Percentiles rank a stretch among this genome's conserved stretches.
phyloP scores from a whole-genome alignment of 2,113 vertebrate genomes.

The Stegastes partitus region DNA sequence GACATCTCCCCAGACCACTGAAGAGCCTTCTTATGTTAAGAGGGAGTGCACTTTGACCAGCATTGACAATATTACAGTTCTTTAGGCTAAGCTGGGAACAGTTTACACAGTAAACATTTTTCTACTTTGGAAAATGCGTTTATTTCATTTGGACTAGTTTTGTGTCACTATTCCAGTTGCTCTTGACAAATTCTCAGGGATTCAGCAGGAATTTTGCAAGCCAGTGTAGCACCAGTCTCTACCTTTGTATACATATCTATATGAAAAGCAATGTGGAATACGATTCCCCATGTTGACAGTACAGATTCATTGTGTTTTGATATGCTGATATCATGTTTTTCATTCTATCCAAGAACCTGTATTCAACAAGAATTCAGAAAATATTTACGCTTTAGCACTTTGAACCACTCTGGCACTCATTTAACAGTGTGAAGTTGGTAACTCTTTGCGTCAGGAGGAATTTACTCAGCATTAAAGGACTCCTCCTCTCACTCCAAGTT shows the following conservation, averaged over 20 bases:
- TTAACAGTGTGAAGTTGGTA: slow-evolving; percentile 72
- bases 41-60: slow-evolving; percentile 49
- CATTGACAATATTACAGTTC: slow-evolving; percentile 55
- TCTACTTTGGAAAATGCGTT: slow-evolving; percentile 31
- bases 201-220: slow-evolving; percentile 8
- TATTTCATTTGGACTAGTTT: slow-evolving; percentile 4
- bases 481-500: slow-evolving; percentile 71
- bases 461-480: slow-evolving; percentile 81
- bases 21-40: slow-evolving; percentile 66
- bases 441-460: slow-evolving; percentile 78
- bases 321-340: slow-evolving; percentile 27
- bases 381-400: slow-evolving; percentile 34
- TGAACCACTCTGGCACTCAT: slow-evolving; percentile 68
- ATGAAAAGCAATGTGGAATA: slow-evolving; percentile 23
- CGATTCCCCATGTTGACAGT: slow-evolving; percentile 6
- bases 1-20: slow-evolving; percentile 59
- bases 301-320: slow-evolving; percentile 32
- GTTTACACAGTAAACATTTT: slow-evolving; percentile 32
- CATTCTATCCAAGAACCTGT: slow-evolving; percentile 2
- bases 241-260: slow-evolving; percentile 3
- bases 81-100: slow-evolving; percentile 50
- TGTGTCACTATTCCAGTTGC: slow-evolving; percentile 11
- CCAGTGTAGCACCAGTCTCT: slow-evolving; percentile 2
- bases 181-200: slow-evolving; percentile 26
- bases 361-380: slow-evolving; percentile 38